Evolutionary conservation across 2,797 vertebrate species (phyloP), one percentile per base, ranked within the genome.

Genomic region (Gila robusta): DNA sequence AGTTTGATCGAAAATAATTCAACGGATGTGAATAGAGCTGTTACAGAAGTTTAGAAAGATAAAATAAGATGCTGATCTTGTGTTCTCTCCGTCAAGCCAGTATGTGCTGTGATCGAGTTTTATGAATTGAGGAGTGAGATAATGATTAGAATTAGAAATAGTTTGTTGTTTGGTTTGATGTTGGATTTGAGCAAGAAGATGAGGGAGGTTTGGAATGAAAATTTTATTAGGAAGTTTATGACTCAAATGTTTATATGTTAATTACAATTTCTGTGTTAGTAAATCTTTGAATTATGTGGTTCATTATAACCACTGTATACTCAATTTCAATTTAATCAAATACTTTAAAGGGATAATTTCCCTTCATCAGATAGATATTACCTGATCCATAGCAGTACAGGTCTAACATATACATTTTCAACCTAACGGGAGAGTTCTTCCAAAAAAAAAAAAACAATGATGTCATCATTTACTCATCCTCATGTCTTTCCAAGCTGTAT

Each of bases 401-500:
- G 14, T 41, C 69, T 44, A 14, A 71, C 19, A 5, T 10, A 54
- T 8, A 77, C 10, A 78, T 78, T 39, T 56, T 78, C 32, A 59
- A 37, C 2, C 37, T 37, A 77, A 56, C 39, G 12, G 4, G 3
- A 41, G 21, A 62, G n/a, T 10, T n/a, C 21, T 3, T 23, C 14
- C 4, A 39, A 26, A 35, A 16, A 39, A 26, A 26, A 4, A 8
- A 59, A 7, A 0, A 9, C n/a, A 37, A 26, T 28, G 26, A 23
- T 79, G 76, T 41, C 76, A 79, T 62, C 0, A 79, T 79, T 79
- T 79, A 26, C n/a, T 79, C 12, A 37, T 12, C 32, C 21, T 37
- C 1, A 14, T n/a, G 32, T 77, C 28, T 23, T 77, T 71, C 5
- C 21, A 41, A 28, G 3, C 44, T n/a, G 21, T 14, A 56, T 56